Conservation (phyloP, 35 echinoderm and acorn worm species). For the Lytechinus variegatus region DNA sequence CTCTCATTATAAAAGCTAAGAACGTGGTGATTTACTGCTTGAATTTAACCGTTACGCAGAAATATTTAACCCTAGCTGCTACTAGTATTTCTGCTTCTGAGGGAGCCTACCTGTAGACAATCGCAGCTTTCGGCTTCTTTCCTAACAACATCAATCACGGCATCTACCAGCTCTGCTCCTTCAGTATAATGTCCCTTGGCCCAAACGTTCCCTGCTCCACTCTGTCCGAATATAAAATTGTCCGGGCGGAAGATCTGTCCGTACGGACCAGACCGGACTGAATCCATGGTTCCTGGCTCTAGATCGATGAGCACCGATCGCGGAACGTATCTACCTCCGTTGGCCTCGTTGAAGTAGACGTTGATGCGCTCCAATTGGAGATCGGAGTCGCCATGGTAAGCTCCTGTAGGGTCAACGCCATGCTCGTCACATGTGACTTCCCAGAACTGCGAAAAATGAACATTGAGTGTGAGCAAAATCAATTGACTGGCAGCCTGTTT, state of each 20-base stretch:
- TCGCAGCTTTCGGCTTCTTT: conserved; percentile 8
- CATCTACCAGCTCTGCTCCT: not conserved
- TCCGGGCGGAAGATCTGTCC: not conserved
- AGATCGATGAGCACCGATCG: not conserved
- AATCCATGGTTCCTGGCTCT: not conserved
- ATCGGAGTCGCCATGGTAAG: not conserved
- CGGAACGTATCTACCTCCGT: not conserved
- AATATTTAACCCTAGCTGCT: no score
- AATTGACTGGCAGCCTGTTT: no score
- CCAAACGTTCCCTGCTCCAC: not conserved
- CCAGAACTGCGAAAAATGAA: not conserved
- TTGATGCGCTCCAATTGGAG: not conserved
- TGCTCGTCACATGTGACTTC: not conserved
- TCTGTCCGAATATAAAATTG: not conserved
- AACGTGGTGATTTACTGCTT: no score
- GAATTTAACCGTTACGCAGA: no score
- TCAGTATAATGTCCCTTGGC: not conserved
- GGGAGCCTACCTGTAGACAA: not conserved
- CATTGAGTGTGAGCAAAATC: no score
- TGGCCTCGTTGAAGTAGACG: not conserved
- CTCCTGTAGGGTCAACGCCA: not conserved
- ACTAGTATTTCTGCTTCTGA: not conserved
- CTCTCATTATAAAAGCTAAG: no score
- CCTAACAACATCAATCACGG: not conserved
- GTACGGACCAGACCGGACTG: not conserved